Evolutionary conservation across 2,888 invertebrate genomes (phyloP).

Genomic region (Kuschelorhynchus macadamiae): DNA sequence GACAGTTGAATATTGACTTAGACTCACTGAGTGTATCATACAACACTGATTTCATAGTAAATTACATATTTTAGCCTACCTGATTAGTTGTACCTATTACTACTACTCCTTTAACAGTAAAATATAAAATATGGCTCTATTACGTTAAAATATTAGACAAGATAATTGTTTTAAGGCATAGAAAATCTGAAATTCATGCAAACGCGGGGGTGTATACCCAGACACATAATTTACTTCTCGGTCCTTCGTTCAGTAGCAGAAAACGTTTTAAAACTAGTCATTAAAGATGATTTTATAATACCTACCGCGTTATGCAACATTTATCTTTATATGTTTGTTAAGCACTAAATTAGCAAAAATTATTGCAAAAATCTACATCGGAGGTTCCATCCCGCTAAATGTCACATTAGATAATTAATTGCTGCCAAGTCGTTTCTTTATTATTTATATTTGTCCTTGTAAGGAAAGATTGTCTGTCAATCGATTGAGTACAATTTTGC

Average conservation of each 20-base stretch:
- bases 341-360: conserved; percentile 31
- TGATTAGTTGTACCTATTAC: too few relatives aligned
- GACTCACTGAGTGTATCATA: too few relatives aligned
- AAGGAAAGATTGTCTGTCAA: not conserved
- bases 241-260: conserved; percentile 26
- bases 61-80: too few relatives aligned
- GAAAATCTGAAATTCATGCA: conserved; percentile 22
- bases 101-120: too few relatives aligned
- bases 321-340: conserved; percentile 35
- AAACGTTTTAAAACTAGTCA: conserved; percentile 20
- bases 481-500: conserved; percentile 7
- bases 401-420: conserved; percentile 33
- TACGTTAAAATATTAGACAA: too few relatives aligned
- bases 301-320: conserved; percentile 30
- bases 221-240: conserved; percentile 28
- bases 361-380: conserved; percentile 25
- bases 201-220: conserved; percentile 25
- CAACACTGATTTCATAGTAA: too few relatives aligned
- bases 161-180: too few relatives aligned
- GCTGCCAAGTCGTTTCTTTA: conserved; percentile 17
- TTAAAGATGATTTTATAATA: conserved; percentile 31
- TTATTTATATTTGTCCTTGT: conserved; percentile 20
- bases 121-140: too few relatives aligned
- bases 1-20: too few relatives aligned
- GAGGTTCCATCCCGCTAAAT: conserved; percentile 18